Base-by-base conservation (phyloP, 2,888 invertebrate species). In the Polietes domitor region DNA sequence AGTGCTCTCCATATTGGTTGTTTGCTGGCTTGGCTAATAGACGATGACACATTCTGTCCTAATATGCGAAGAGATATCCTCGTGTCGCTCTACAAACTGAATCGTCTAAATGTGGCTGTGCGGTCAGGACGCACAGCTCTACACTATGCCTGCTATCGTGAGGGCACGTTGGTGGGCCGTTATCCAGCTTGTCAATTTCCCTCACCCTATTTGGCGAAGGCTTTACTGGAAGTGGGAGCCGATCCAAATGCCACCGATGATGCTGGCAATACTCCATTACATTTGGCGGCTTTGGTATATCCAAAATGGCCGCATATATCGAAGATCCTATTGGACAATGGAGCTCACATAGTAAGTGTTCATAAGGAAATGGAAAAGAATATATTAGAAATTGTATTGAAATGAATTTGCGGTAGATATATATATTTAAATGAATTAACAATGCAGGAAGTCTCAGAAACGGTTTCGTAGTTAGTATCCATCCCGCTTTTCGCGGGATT, bases 261-360 rank as follows among this genome's bases (percentile, higher is more conserved):
- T 74, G 95, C 95, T 78, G 97, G 97, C 21, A 97, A 98, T 93
- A 97, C 97, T 21, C 96, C 98, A 12, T 94, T 98, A 71, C 98
- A 98, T 91, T 93, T 98, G 82, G 96, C 96, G 0, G 97, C 96
- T 84, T 94, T 95, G 92, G 95, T 95, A 80, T 92, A 93, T 86
- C 96, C 96, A 0, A 96, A 96, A 88, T 95, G 96, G 0, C 93
- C 94, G 2, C 94, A 94, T 58, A 94, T 98, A 55, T 95, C 97
- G 0, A 94, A 94, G 87, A 94, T 94, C 9, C 93, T 99, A 6
- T 93, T 98, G 0, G 93, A 95, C 5, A 94, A 95, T 89, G 98
- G 98, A 80, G 97, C 97, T 0, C 92, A 92, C 89, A 88, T 92
- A 89, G 92, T 92, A 85, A 73, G 83, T 80, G 19, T 55, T 26